Evolutionary conservation across 2,113 vertebrate species (phyloP), one percentile per base, ranked within the genome.

Genomic region (Pseudolaguvia tuberculata): DNA sequence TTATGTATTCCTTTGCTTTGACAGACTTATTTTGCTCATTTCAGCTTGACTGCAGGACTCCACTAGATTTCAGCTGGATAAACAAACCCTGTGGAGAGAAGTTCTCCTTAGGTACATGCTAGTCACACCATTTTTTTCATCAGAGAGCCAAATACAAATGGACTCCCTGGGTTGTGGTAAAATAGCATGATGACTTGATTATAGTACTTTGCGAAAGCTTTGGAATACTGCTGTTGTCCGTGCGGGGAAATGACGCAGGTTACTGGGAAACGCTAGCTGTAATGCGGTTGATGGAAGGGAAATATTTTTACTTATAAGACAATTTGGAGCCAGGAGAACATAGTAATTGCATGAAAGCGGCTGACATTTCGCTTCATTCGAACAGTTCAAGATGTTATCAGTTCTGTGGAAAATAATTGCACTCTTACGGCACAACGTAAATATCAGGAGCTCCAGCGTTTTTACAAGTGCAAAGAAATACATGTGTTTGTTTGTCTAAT

Each of bases 51-150:
- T 67, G 69, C 66, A 58, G 76, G 72, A 67, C 84, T 80, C 87
- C 79, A 86, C 85, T 85, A 87, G 86, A 89, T 88, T 89, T 89
- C 89, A 89, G 88, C 88, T 91, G 87, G 84, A 85, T 88, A 88
- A 90, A 92, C 88, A 92, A 80, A 85, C 80, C 88, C 89, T 59
- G 62, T 82, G 6, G 87, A 87, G 88, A 83, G 80, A 85, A 82
- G 84, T 84, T 83, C 85, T 86, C 84, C 88, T 89, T 83, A 88
- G 56, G 87, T 88, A 89, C 87, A 89, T 81, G 87, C 72, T 39
- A 82, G 79, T 78, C 84, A 78, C 83, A 80, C 82, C 80, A 73
- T 85, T 85, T 72, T 82, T 77, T 83, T 85, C 79, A 76, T 78
- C 29, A 18, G 81, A 82, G 78, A 79, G 84, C 73, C 48, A 45